Percentiles rank a stretch among this genome's conserved stretches.
Conservation (phyloP, 2,113 vertebrate species). For the Macquaria ambigua region DNA sequence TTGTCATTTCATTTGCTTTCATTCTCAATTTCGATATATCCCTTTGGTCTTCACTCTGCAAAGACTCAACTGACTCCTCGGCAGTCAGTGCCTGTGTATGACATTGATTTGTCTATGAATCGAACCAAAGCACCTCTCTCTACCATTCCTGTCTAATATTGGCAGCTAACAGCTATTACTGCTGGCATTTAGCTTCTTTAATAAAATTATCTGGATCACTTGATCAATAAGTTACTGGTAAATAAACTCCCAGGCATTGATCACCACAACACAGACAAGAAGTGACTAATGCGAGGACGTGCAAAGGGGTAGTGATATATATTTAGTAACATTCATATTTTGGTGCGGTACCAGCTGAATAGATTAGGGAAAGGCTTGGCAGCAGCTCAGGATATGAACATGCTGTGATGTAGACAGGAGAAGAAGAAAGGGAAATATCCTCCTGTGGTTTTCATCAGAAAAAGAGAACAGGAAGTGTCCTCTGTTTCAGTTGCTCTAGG, state of each 20-base stretch:
- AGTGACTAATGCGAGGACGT: constrained; percentile 19
- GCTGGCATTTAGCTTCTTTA: constrained; percentile 65
- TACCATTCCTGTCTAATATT: constrained; percentile 43
- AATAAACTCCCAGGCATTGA: constrained; percentile 63
- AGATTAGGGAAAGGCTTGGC: constrained; percentile 38
- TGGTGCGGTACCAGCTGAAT: constrained; percentile 26
- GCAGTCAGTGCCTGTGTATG: background rate
- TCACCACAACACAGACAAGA: constrained; percentile 15
- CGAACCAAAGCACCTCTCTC: constrained; percentile 26
- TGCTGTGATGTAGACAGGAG: constrained; percentile 46
- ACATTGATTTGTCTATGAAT: constrained; percentile 62
- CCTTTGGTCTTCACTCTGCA: constrained; percentile 2
- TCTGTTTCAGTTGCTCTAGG: constrained; percentile 35
- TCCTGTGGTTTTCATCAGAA: constrained; percentile 57
- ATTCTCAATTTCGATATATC: background rate
- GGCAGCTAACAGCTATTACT: constrained; percentile 51
- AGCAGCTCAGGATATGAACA: constrained; percentile 56
- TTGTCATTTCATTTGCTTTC: constrained; percentile 4
- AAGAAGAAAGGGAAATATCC: constrained; percentile 55
- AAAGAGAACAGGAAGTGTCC: constrained; percentile 50
- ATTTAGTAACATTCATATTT: constrained; percentile 50
- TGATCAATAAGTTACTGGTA: constrained; percentile 65
- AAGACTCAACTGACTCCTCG: constrained; percentile 14
- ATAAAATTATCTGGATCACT: constrained; percentile 63
- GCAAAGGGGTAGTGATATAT: background rate